Conservation (phyloP, 1,140 invertebrate genomes). For the Lepidurus arcticus region DNA sequence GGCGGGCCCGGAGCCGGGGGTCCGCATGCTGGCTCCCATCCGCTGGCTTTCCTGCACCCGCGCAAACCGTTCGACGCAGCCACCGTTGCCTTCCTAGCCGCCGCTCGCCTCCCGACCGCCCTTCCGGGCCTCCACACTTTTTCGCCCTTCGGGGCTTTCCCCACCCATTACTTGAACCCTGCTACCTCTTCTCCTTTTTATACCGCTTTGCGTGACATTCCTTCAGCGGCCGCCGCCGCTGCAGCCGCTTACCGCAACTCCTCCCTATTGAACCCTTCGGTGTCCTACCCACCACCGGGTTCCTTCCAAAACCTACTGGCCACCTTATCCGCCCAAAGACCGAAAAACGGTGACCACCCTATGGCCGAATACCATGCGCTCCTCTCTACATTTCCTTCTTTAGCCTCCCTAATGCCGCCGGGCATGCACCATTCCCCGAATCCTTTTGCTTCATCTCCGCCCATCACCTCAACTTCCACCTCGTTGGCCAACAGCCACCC, state of each 20-base stretch:
- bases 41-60: slow-evolving; percentile 60
- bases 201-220: slow-evolving; percentile 34
- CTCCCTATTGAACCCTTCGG: slow-evolving; percentile 20
- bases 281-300: slow-evolving; percentile 44
- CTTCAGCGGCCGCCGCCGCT: slow-evolving; percentile 39
- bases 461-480: slow-evolving; percentile 29
- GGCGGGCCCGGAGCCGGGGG: slow-evolving; percentile 27
- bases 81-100: slow-evolving; percentile 26
- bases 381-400: slow-evolving; percentile 40
- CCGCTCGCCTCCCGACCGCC: slow-evolving; percentile 56
- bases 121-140: slow-evolving; percentile 49
- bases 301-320: slow-evolving; percentile 79
- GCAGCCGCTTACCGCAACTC: slow-evolving; percentile 35
- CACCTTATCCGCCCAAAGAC: slow-evolving; percentile 64
- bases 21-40: slow-evolving; percentile 53
- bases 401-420: slow-evolving; percentile 41
- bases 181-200: slow-evolving; percentile 40
- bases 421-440: slow-evolving; percentile 33
- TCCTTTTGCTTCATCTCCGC: slow-evolving; percentile 35
- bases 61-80: slow-evolving; percentile 67
- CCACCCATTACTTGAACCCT: slow-evolving; percentile 54
- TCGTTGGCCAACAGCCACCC: not conserved
- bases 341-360: slow-evolving; percentile 43
- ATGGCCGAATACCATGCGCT: slow-evolving; percentile 35
- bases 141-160: slow-evolving; percentile 58